Percentiles rank a stretch among this genome's conserved stretches.
These are phyloP conservation scores for Pavo muticus DNA, from an alignment of 2,113 vertebrate genomes.

Conservation along the genomic window DNA sequence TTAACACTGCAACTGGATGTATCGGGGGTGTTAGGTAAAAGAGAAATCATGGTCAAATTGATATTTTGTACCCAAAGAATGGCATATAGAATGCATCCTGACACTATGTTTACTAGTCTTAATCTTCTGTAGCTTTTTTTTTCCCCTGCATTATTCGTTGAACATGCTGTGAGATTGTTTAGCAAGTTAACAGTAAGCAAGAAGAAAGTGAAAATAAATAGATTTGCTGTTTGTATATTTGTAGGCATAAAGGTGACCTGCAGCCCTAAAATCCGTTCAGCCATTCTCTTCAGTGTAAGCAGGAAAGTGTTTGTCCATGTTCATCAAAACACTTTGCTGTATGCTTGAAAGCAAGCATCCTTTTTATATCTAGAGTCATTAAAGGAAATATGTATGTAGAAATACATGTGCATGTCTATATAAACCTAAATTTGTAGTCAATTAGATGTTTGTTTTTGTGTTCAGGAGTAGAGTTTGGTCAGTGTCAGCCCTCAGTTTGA, in stretches of 20 bases:
- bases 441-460: background rate
- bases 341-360: background rate
- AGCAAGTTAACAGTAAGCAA: slow-evolving; percentile 1
- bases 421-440: background rate
- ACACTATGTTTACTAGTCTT: background rate
- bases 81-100: background rate
- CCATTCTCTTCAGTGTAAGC: background rate
- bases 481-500: background rate
- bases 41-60: background rate
- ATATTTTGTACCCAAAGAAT: background rate
- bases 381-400: background rate
- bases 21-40: background rate
- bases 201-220: slow-evolving; percentile 17
- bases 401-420: background rate
- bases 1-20: background rate
- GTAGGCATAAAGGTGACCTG: background rate
- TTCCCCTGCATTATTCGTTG: background rate
- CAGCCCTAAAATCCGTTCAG: background rate
- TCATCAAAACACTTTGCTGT: background rate
- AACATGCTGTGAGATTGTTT: background rate
- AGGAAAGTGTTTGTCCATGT: background rate
- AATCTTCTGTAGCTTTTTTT: background rate
- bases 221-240: background rate
- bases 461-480: background rate
- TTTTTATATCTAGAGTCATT: background rate